phyloP scores from a whole-genome alignment of 2,888 invertebrate genomes.

The Platypus cylindrus region DNA sequence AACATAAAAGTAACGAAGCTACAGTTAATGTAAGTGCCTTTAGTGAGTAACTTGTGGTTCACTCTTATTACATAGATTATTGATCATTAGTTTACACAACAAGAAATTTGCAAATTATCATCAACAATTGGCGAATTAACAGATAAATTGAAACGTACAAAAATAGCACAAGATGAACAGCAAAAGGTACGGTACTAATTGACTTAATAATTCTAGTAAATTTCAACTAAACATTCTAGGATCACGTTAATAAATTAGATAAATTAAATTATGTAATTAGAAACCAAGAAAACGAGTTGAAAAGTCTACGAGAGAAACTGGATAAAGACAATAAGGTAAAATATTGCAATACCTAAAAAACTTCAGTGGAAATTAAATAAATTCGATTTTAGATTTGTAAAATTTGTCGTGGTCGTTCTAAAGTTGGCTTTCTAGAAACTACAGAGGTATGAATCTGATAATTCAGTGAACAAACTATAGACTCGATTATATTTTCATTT shows the following conservation, averaged over 20 bases:
- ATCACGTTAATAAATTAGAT: conserved; percentile 20
- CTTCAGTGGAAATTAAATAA: conserved; percentile 1
- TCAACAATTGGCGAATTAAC: conserved; percentile 20
- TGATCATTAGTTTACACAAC: conserved; percentile 17
- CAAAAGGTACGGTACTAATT: conserved; percentile 15
- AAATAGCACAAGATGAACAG: conserved; percentile 18
- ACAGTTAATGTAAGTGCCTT: conserved; percentile 17
- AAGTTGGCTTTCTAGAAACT: conserved; percentile 19
- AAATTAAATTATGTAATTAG: conserved; percentile 20
- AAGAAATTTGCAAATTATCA: conserved; percentile 19
- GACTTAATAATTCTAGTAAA: too few species aligned
- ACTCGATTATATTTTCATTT: too few species aligned
- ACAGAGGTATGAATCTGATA: conserved; percentile 19
- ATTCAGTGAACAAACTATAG: too few species aligned
- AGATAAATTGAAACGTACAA: conserved; percentile 17
- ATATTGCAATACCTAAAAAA: conserved; percentile 1
- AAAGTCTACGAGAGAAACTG: conserved; percentile 8
- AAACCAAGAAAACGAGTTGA: conserved; percentile 19
- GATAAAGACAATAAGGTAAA: conserved; percentile 17
- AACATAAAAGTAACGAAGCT: conserved; percentile 13
- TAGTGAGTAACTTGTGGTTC: too few species aligned
- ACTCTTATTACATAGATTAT: background rate
- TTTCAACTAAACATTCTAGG: conserved; percentile 7
- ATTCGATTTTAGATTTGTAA: conserved; percentile 17
- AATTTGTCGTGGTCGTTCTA: conserved; percentile 17